A percentile compares a stretch with the other conserved stretches of the same genome.
Conservation (phyloP, 30 jellyfish, hydroid and myxozoan species). For the Phacellophora camtschatica region DNA sequence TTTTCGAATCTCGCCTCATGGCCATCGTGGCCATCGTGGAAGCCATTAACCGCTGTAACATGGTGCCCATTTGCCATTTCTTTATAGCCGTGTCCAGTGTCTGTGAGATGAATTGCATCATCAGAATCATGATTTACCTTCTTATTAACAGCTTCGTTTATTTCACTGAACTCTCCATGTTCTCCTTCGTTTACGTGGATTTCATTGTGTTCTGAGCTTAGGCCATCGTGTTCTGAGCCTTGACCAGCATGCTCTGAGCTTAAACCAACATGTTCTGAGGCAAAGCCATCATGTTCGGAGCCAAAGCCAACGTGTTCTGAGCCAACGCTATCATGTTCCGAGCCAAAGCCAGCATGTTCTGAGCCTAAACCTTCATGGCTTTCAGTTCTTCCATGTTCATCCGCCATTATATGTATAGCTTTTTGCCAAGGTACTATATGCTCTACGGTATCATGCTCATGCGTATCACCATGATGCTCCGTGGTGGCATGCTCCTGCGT, state of each 20-base stretch:
- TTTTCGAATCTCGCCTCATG: conserved; percentile 2
- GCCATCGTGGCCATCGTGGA: neutral
- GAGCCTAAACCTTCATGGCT: neutral
- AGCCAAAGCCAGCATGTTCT: neutral
- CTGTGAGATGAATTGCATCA: conserved; percentile 43
- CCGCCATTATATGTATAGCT: conserved; percentile 35
- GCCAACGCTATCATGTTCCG: neutral
- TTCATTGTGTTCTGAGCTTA: too few species aligned
- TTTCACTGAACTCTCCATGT: neutral
- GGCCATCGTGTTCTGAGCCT: neutral
- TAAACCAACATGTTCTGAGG: neutral
- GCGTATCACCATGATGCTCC: neutral
- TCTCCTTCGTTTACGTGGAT: neutral
- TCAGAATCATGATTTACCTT: neutral
- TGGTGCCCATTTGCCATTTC: conserved; percentile 12
- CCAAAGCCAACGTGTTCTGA: neutral
- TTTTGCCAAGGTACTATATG: conserved; percentile 9
- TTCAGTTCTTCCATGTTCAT: conserved; percentile 33
- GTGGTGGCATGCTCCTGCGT: neutral
- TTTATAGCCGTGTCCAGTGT: conserved; percentile 61
- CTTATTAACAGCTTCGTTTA: neutral
- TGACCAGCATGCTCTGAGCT: neutral
- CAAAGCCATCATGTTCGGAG: neutral
- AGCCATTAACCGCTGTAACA: neutral
- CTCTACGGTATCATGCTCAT: conserved; percentile 7